Evolutionary conservation across 2,113 vertebrate genomes (phyloP).

Genomic region (Malurus elegans): DNA sequence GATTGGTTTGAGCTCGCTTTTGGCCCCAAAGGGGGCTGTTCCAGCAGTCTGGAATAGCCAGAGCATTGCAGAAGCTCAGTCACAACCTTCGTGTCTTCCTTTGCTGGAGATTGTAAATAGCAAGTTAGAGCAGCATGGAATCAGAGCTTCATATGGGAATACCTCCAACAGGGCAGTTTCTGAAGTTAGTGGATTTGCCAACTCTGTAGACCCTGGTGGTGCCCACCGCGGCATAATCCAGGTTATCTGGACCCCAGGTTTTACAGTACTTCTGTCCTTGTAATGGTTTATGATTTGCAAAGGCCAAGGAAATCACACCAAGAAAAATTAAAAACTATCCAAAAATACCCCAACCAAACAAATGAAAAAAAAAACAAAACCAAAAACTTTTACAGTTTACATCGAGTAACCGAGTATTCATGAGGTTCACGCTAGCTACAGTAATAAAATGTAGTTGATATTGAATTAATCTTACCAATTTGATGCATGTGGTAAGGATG

Average conservation of each 20-base stretch:
- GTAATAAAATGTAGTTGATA: neutral
- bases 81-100: neutral
- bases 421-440: neutral
- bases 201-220: neutral
- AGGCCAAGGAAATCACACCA: neutral
- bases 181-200: neutral
- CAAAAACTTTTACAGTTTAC: neutral
- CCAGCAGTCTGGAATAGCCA: slow-evolving; percentile 2
- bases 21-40: slow-evolving; percentile 36
- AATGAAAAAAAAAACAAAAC: neutral
- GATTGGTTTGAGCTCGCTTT: slow-evolving; percentile 35
- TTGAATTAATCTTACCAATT: slow-evolving; percentile 34
- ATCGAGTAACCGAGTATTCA: neutral
- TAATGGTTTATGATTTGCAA: neutral
- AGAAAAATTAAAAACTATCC: neutral
- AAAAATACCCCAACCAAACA: neutral
- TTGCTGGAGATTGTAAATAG: neutral
- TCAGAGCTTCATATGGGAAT: neutral
- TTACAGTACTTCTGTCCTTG: neutral
- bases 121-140: neutral
- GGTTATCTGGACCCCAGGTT: neutral
- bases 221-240: neutral
- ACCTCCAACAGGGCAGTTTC: neutral
- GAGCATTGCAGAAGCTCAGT: neutral
- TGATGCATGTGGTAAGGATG: slow-evolving; percentile 55